Evolutionary conservation across 2,113 vertebrate species (phyloP).

Genomic region (Ailuropoda melanoleuca): DNA sequence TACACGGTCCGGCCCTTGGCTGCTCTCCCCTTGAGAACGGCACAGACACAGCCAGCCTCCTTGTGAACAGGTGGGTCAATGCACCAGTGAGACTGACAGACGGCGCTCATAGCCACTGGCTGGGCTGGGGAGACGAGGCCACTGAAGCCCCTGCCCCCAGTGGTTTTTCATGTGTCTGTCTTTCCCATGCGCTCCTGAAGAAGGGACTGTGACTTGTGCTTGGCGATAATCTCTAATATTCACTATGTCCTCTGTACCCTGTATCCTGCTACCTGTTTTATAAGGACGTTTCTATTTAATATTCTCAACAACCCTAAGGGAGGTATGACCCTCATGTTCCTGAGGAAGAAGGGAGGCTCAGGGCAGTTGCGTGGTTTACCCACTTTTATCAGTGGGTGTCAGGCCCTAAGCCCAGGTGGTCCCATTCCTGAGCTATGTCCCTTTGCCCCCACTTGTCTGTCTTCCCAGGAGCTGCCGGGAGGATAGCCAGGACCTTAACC

Average conservation of each 20-base stretch:
- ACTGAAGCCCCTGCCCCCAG: not conserved
- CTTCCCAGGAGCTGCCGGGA: not conserved
- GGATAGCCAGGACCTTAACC: not conserved
- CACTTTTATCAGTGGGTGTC: not conserved
- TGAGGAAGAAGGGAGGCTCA: not conserved
- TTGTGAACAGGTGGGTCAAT: not conserved
- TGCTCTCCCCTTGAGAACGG: not conserved
- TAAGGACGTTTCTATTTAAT: not conserved
- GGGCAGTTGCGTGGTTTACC: not conserved
- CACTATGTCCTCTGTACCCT: not conserved
- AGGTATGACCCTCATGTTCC: not conserved
- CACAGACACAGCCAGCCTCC: not conserved
- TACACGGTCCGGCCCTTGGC: accelerated
- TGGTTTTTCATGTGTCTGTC: not conserved
- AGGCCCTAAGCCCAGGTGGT: not conserved
- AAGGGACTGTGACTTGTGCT: not conserved
- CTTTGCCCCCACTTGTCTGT: not conserved
- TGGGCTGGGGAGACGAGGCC: not conserved
- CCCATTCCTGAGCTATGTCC: not conserved
- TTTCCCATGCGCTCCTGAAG: not conserved
- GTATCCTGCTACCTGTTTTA: not conserved
- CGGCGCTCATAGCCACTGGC: not conserved
- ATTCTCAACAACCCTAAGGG: not conserved
- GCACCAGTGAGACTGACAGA: not conserved
- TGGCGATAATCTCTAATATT: not conserved